Evolutionary conservation across 2,888 invertebrate species (phyloP), one percentile per base, ranked within the genome.

Genomic region (Morpho helenor): DNA sequence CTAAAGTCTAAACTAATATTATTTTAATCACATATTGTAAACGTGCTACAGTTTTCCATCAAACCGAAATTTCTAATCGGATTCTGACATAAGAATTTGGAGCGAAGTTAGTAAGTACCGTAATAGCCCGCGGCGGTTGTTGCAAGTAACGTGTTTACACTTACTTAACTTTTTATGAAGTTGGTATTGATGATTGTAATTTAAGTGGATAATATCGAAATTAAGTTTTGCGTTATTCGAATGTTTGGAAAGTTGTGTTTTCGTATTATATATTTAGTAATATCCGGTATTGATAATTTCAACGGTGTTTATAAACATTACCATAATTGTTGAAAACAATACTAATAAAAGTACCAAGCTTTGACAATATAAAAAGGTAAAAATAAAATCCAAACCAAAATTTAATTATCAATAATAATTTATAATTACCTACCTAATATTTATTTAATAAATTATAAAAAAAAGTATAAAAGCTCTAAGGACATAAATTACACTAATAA

Each of bases 41-140:
- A 61, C 61, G 52, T 43, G 56, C 49, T 40, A 60, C 54, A 80
- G 80, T 84, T 86, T 85, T 83, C 81, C 84, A 83, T 86, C 82
- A 84, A 82, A 80, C 66, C 69, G 63, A 69, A 75, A 76, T 80
- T 80, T 84, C 82, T 83, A 83, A 82, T 83, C 79, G 73, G 72
- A 78, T 75, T 75, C 77, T 80, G 79, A 79, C 80, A 77, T 75
- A 66, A 68, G 75, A 76, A 84, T 84, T 79, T 81, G 66, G 85
- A 81, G 77, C 81, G 72, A 53, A 59, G 63, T 56, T 16, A 51
- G 52, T 52, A 59, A 53, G 73, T 84, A 86, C 87, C 84, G 86
- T 83, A 82, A 80, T 64, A 60, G 79, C 87, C 79, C n/a, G 61
- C 49, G 77, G 83, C 76, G 41, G 45, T 23, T 23, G 9, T 39